phyloP scores from a whole-genome alignment of 2,797 vertebrate genomes.

The Heliangelus exortis region DNA sequence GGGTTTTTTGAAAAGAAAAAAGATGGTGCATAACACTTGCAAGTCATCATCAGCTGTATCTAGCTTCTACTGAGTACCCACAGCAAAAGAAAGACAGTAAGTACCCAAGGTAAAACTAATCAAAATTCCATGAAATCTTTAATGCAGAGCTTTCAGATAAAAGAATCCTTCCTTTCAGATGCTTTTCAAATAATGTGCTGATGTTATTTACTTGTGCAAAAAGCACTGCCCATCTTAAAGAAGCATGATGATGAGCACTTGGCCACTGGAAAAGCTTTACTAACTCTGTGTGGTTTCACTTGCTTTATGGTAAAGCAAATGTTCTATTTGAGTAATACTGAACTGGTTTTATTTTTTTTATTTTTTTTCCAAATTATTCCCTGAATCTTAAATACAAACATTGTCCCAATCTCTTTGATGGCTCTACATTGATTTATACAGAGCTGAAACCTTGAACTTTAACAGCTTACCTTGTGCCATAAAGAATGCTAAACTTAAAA shows the following conservation, averaged over 20 bases:
- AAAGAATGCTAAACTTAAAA: conserved; percentile 36
- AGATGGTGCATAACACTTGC: background rate
- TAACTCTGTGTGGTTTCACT: background rate
- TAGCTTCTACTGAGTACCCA: background rate
- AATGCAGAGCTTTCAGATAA: background rate
- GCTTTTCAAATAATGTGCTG: background rate
- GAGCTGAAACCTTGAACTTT: conserved; percentile 22
- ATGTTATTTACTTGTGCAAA: background rate
- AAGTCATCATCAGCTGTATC: background rate
- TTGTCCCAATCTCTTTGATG: background rate
- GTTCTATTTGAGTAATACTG: background rate
- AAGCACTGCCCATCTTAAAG: background rate
- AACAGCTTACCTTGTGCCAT: background rate
- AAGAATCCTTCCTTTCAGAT: background rate
- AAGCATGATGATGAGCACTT: background rate
- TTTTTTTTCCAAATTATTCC: background rate
- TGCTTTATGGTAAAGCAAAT: background rate
- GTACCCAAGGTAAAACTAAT: background rate
- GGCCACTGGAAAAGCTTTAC: background rate
- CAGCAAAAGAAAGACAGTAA: background rate
- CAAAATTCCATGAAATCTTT: background rate
- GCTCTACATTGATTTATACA: background rate
- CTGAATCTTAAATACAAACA: background rate
- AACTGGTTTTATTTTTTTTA: background rate
- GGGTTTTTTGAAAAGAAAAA: background rate